These are phyloP conservation scores for Rhagoletis zephyria DNA, from an alignment of 1,140 invertebrate genomes.

Conservation along the genomic window DNA sequence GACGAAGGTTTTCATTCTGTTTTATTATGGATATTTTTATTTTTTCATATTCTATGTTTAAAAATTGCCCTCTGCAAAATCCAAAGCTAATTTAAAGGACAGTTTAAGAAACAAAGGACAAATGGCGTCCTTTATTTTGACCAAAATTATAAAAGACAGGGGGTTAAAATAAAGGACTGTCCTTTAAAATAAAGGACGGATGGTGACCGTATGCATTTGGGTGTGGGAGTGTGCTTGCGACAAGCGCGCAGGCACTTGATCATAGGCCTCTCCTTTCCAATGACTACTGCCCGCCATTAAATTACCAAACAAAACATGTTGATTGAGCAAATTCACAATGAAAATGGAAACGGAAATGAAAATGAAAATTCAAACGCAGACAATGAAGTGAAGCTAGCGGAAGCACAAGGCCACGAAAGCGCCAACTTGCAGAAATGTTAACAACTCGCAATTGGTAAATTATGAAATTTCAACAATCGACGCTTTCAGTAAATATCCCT, in stretches of 20 bases:
- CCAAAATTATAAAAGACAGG: too few relatives aligned
- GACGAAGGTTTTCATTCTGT: too few relatives aligned
- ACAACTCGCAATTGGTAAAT: constrained; percentile 5
- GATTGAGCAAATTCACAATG: neutral
- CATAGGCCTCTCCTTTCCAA: neutral
- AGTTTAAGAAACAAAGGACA: too few relatives aligned
- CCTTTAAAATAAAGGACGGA: too few relatives aligned
- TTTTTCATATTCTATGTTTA: too few relatives aligned
- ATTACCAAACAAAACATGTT: neutral
- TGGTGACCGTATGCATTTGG: too few relatives aligned
- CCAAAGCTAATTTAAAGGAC: too few relatives aligned
- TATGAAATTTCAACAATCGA: neutral
- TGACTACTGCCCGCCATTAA: neutral
- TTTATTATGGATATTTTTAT: too few relatives aligned
- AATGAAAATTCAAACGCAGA: neutral
- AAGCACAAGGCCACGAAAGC: neutral
- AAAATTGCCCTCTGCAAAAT: too few relatives aligned
- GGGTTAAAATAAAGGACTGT: too few relatives aligned
- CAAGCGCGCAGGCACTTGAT: neutral
- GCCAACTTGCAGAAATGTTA: neutral
- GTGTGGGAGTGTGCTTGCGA: neutral
- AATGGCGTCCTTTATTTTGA: too few relatives aligned
- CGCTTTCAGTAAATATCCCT: neutral
- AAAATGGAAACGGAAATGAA: neutral
- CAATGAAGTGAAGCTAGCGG: neutral